Base-by-base conservation (phyloP, 1,140 invertebrate genomes). In the Bombus pyrosoma region DNA sequence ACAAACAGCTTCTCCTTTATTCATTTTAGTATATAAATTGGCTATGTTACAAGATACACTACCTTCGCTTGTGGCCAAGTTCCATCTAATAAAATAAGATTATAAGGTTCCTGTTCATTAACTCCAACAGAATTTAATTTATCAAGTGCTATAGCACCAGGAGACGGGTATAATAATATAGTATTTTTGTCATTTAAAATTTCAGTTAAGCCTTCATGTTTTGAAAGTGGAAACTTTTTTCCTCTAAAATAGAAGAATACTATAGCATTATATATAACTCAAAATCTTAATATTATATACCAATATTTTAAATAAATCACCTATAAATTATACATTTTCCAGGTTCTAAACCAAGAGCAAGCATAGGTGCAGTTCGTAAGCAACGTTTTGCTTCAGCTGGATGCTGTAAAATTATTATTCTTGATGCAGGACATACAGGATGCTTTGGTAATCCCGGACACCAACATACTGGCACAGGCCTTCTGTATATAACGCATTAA, bases 31-130 rank as follows among this genome's bases (percentile, higher is more conserved):
- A 28, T 37, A 34, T 34, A 12, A 57, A 53, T 22, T 28, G 13
- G 39, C 68, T 72, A 77, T 64, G 69, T 71, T 81, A 69, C 25
- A 18, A 81, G 0, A 34, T 73, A 43, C n/a, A 41, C 85, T 91
- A 95, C 95, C 86, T 98, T 98, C 22, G 98, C 98, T 96, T 99
- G 98, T 32, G 98, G 97, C 98, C 98, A 99, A 57, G 98, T 99
- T 47, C 98, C 98, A 96, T 99, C 98, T 87, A 99, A 96, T 75
- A 99, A 94, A 68, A 99, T 95, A 64, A 99, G 95, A 94, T 98
- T 99, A 91, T 98, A 98, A 22, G 95, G 91, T 71, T 92, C 91
- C 93, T 94, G 86, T 86, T 88, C 91, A 89, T 92, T 86, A 93
- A 92, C 81, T 71, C 91, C 90, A 28, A 95, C 91, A 47, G 88